Percentiles rank a stretch among this genome's conserved stretches.
These are phyloP conservation scores for Ectropis crepuscularia DNA, from an alignment of 2,888 invertebrate species.

Conservation along the genomic window DNA sequence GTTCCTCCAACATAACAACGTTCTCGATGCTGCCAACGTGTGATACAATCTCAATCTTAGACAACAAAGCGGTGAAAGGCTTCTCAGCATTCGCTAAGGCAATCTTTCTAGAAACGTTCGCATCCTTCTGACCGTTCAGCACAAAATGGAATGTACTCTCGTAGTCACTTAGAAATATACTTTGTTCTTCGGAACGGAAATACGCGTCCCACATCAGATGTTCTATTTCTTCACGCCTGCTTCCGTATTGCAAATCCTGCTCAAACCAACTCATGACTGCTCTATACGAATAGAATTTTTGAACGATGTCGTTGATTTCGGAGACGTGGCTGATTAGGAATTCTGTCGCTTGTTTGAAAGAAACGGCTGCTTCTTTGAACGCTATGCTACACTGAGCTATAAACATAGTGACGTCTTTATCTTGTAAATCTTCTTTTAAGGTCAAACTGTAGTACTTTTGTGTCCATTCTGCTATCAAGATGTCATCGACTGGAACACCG, in stretches of 20 bases:
- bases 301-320: slow-evolving; percentile 68
- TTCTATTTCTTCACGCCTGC: slow-evolving; percentile 71
- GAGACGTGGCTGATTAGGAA: slow-evolving; percentile 86
- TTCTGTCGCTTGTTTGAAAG: slow-evolving; percentile 85
- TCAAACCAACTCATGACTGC: slow-evolving; percentile 79
- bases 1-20: slow-evolving; percentile 66
- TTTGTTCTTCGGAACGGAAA: slow-evolving; percentile 62
- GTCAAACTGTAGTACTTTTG: slow-evolving; percentile 73
- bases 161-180: slow-evolving; percentile 65
- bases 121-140: slow-evolving; percentile 69
- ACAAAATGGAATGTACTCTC: slow-evolving; percentile 69
- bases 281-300: slow-evolving; percentile 82
- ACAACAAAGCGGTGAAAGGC: slow-evolving; percentile 67
- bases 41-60: slow-evolving; percentile 76
- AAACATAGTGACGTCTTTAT: slow-evolving; percentile 75
- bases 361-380: slow-evolving; percentile 85
- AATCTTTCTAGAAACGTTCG: slow-evolving; percentile 60
- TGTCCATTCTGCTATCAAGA: slow-evolving; percentile 83
- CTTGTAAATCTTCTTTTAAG: slow-evolving; percentile 62
- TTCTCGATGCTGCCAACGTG: slow-evolving; percentile 75
- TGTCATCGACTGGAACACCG: slow-evolving; percentile 76
- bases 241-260: slow-evolving; percentile 70
- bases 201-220: slow-evolving; percentile 79
- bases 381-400: slow-evolving; percentile 86
- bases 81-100: slow-evolving; percentile 61